Percentiles rank a stretch among this genome's conserved stretches.
These are phyloP conservation scores for Yponomeuta evonymella DNA, from an alignment of 2,888 invertebrate genomes.

Conservation along the genomic window DNA sequence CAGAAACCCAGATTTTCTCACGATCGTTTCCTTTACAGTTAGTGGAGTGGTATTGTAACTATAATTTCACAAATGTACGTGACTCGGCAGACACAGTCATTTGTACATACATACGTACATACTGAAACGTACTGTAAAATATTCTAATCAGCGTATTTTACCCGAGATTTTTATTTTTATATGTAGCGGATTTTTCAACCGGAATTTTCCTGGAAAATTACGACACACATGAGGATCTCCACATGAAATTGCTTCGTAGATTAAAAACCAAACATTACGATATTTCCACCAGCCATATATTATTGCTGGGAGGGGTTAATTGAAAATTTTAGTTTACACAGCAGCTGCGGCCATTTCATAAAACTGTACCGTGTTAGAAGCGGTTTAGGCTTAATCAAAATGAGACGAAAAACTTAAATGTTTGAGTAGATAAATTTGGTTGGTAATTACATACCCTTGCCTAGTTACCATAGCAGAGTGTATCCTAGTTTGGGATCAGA, in stretches of 20 bases:
- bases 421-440: too few species aligned
- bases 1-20: too few species aligned
- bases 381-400: too few species aligned
- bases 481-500: too few species aligned
- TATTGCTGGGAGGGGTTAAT: neutral
- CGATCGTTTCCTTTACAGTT: too few species aligned
- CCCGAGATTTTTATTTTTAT: neutral
- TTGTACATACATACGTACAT: too few species aligned
- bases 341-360: neutral
- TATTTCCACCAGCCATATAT: neutral
- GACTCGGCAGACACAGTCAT: too few species aligned
- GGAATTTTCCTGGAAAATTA: neutral
- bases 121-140: neutral
- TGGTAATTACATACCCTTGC: too few species aligned
- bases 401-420: too few species aligned
- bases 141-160: neutral
- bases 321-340: neutral
- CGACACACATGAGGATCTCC: slow-evolving; percentile 1
- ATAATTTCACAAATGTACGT: too few species aligned
- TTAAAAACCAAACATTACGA: neutral
- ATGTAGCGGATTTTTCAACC: neutral
- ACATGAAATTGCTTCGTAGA: neutral
- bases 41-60: too few species aligned
- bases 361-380: neutral
- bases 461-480: too few species aligned